A percentile compares a stretch with the other conserved stretches of the same genome.
Conservation (phyloP, 2,113 vertebrate genomes). For the Furnarius figulus region DNA sequence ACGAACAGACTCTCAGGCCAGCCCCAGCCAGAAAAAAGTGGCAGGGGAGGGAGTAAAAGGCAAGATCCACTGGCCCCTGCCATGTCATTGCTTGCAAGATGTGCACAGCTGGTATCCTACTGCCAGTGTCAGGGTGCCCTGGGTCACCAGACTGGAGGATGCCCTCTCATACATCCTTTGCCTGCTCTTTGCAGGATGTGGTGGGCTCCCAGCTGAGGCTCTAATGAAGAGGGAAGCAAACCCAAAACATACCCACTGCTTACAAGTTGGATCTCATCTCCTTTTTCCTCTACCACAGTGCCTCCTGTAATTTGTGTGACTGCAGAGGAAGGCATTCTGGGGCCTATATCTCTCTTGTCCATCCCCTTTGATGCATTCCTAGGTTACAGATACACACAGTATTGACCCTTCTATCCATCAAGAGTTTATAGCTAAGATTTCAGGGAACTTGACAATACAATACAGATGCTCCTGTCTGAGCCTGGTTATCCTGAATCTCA, state of each 20-base stretch:
- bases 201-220: not conserved
- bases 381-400: not conserved
- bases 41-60: not conserved
- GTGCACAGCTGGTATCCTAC: not conserved
- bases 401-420: not conserved
- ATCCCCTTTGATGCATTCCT: not conserved
- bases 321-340: not conserved
- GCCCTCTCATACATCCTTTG: not conserved
- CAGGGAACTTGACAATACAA: not conserved
- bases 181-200: not conserved
- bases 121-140: not conserved
- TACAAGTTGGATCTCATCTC: not conserved
- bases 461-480: not conserved
- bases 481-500: not conserved
- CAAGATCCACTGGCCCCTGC: not conserved
- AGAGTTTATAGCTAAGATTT: not conserved
- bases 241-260: not conserved
- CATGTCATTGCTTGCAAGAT: accelerated
- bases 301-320: not conserved
- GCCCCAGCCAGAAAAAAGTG: not conserved
- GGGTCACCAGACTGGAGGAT: not conserved
- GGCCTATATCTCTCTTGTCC: not conserved
- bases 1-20: not conserved
- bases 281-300: not conserved
- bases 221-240: not conserved